Evolutionary conservation across 2,797 vertebrate genomes (phyloP), one percentile per base, ranked within the genome.

Genomic region (Characodon lateralis): DNA sequence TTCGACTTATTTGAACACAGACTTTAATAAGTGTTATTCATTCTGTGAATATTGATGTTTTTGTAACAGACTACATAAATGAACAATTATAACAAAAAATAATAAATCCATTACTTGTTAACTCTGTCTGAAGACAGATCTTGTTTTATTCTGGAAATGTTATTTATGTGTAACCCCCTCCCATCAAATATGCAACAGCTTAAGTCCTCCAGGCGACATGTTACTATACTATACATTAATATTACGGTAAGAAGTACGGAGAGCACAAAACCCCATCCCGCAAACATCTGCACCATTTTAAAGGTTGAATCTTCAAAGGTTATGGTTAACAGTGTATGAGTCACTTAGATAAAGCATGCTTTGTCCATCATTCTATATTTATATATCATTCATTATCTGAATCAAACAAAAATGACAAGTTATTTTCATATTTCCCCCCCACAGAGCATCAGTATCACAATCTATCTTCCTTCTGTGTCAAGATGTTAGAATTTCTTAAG

Each of bases 261-360:
- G 71, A 74, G 35, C 68, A 71, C 4, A 22, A 31, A 61, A 50
- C 83, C 51, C 73, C 69, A 86, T 77, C 79, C 78, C 79, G 87
- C 80, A 85, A 83, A 89, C 81, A 78, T 79, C 56, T 83, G 85
- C 83, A 79, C 78, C 72, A 83, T 89, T 90, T 83, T 63, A 92
- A 92, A 92, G 91, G 88, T 92, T 88, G 78, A 84, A 72, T 78
- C 68, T 87, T 88, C 22, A 66, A 66, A 66, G 35, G 35, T 10
- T 41, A 24, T 20, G 1, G 20, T 20, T 12, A 39, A 65, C 35
- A 43, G 69, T 65, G 50, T 50, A 53, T 77, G 73, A 73, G 20
- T 66, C 46, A 61, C 28, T 46, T 74, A 72, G 46, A 79, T 74
- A 72, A 18, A 74, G 72, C 31, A 80, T 68, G 20, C 39, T 24